Evolutionary conservation across 2,113 vertebrate genomes (phyloP), one percentile per base, ranked within the genome.

Genomic region (Chionodraco myersi): DNA sequence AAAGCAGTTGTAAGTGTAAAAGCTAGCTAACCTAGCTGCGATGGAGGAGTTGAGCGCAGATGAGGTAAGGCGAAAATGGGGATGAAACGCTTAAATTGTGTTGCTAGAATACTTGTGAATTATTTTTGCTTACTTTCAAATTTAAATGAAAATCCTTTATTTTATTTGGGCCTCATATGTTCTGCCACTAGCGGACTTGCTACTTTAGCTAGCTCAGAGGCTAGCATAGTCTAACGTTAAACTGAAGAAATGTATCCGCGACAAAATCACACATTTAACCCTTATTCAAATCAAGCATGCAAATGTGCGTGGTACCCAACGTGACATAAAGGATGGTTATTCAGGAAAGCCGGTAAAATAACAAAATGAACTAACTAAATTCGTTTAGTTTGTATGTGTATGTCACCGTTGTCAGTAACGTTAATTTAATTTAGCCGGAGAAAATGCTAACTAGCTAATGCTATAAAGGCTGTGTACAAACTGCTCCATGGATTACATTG

Each of bases 11-110:
- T 89, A 91, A 92, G 90, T 92, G 90, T 93, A 92, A 91, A 76
- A 86, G 90, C 79, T 65, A 60, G 81, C 86, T 83, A 78, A 87
- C 61, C 84, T 82, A 90, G 88, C 84, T 94, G 94, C 93, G 90
- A 98, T 99, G 98, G 98, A 99, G 95, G 97, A 99, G 94, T 95
- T 99, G 93, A 99, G 97, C 95, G 97, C 98, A 92, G 98, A 99
- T 76, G 98, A 99, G 98, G 98, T 97, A 95, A 96, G 97, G 21
- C 78, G 71, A 75, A 64, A 76, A 18, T 61, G n/a, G 68, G n/a
- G 36, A 67, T 63, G 47, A 61, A 59, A 1, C 1, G 6, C 3
- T 2, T 7, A 12, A 26, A 48, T 73, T 5, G 10, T 12, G 7
- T 36, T 1, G 3, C 0, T 15, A 23, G 2, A 30, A 41, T 16